Base-by-base conservation (phyloP, 1,140 invertebrate genomes). In the Lerema accius region DNA sequence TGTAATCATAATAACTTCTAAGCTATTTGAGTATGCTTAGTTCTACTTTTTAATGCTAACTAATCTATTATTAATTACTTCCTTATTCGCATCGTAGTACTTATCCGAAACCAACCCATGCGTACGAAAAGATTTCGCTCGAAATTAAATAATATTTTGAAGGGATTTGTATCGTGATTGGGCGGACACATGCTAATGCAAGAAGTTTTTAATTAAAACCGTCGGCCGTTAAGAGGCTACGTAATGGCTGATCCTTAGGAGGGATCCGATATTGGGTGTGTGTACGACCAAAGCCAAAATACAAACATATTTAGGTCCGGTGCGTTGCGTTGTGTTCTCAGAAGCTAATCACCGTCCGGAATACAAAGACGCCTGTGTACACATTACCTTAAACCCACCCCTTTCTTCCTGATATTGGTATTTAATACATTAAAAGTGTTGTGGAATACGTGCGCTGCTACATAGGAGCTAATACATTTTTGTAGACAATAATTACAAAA, bases 191-290 rank as follows among this genome's bases (percentile, higher is more conserved):
- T 86, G 84, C 77, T 89, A 89, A 87, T 87, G 83, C 74, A 90
- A 88, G 86, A 90, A 90, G 86, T 90, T 90, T 90, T 90, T 90
- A 90, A 90, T 90, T 90, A 90, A 90, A 90, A 86, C 82, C 82
- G 86, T 81, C 77, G 70, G 80, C 71, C 77, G 84, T 81, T 89
- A 90, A 89, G 87, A 89, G 86, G 80, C 84, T 85, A 76, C 76
- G 83, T 87, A 89, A 89, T 86, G 80, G 84, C 80, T 78, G 79
- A 87, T 82, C 82, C 84, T 82, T 78, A 69, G 78, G 74, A 81
- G 82, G 86, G 85, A 79, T 74, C 77, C 78, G 78, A 84, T 88
- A 87, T 89, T 86, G 82, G 80, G 81, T 82, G 75, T 76, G 71
- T 80, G 73, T 85, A 77, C 75, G 65, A 68, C 65, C 63, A 80